These are phyloP conservation scores for Silvanus unidentatus DNA, from an alignment of 2,888 invertebrate species.

Conservation along the genomic window DNA sequence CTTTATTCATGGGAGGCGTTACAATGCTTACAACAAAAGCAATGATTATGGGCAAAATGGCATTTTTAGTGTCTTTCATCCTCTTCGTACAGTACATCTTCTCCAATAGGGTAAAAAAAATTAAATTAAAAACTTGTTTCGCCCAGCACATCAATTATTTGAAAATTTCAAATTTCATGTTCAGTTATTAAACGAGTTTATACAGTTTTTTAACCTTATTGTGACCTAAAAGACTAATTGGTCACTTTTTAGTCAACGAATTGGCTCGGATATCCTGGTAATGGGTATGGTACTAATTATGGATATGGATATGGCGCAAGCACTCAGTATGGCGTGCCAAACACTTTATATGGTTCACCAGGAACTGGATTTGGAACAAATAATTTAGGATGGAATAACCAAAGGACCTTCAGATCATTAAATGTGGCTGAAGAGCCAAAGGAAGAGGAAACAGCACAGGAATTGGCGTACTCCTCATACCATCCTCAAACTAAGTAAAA, in stretches of 20 bases:
- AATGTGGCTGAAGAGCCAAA: conserved; percentile 48
- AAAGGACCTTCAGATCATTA: conserved; percentile 49
- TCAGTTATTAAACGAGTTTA: no score
- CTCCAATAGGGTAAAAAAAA: conserved; percentile 47
- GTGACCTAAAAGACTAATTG: no score
- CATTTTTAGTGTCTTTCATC: conserved; percentile 66
- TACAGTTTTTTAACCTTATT: no score
- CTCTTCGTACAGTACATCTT: conserved; percentile 56
- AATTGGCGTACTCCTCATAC: conserved; percentile 65
- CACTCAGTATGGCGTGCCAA: neutral
- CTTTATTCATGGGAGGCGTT: conserved; percentile 64
- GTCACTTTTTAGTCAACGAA: no score
- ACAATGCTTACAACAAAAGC: conserved; percentile 72
- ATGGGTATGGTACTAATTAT: no score
- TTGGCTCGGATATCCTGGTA: no score
- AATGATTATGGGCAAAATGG: conserved; percentile 70
- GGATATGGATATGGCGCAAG: no score
- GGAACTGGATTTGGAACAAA: conserved; percentile 24
- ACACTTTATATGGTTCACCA: conserved; percentile 5
- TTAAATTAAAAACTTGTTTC: conserved; percentile 4
- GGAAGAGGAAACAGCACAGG: conserved; percentile 48
- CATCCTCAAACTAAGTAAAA: no score
- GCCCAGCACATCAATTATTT: no score
- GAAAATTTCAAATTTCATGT: no score
- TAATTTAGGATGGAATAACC: conserved; percentile 33